Evolutionary conservation across 1,140 invertebrate genomes (phyloP).

Genomic region (Eriocheir sinensis): DNA sequence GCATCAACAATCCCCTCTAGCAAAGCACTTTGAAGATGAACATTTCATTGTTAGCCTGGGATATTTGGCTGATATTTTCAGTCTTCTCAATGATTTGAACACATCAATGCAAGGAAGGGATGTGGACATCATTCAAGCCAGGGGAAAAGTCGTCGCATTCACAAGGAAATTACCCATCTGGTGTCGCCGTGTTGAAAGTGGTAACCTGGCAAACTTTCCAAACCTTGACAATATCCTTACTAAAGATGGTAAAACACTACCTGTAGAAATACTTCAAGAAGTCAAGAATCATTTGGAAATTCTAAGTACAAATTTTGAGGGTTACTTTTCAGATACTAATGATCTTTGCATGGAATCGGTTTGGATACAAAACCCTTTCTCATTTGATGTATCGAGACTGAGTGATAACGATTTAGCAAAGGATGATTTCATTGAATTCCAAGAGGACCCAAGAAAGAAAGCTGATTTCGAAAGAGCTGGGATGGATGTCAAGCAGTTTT

Average conservation of each 20-base stretch:
- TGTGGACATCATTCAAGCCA: slow-evolving; percentile 50
- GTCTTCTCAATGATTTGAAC: slow-evolving; percentile 76
- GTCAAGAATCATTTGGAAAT: slow-evolving; percentile 64
- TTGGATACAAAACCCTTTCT: too few relatives aligned
- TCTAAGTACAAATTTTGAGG: slow-evolving; percentile 67
- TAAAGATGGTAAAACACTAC: slow-evolving; percentile 63
- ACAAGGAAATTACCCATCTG: too few relatives aligned
- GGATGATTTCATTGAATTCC: slow-evolving; percentile 63
- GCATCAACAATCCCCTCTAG: slow-evolving; percentile 51
- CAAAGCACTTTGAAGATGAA: slow-evolving; percentile 71
- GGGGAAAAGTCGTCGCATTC: too few relatives aligned
- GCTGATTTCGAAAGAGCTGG: too few relatives aligned
- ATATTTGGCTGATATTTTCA: slow-evolving; percentile 78
- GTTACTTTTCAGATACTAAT: slow-evolving; percentile 68
- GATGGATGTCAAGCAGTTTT: too few relatives aligned
- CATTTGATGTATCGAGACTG: too few relatives aligned
- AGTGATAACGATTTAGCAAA: too few relatives aligned
- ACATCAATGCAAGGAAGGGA: slow-evolving; percentile 76
- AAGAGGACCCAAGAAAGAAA: slow-evolving; percentile 65
- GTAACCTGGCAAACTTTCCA: slow-evolving; percentile 70
- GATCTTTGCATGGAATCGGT: slow-evolving; percentile 59
- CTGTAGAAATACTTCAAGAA: slow-evolving; percentile 66
- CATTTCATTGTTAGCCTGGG: slow-evolving; percentile 70
- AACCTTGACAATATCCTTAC: slow-evolving; percentile 59
- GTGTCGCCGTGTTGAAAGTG: too few relatives aligned